Evolutionary conservation across 2,797 vertebrate genomes (phyloP).

Genomic region (Pseudochirops corinnae): DNA sequence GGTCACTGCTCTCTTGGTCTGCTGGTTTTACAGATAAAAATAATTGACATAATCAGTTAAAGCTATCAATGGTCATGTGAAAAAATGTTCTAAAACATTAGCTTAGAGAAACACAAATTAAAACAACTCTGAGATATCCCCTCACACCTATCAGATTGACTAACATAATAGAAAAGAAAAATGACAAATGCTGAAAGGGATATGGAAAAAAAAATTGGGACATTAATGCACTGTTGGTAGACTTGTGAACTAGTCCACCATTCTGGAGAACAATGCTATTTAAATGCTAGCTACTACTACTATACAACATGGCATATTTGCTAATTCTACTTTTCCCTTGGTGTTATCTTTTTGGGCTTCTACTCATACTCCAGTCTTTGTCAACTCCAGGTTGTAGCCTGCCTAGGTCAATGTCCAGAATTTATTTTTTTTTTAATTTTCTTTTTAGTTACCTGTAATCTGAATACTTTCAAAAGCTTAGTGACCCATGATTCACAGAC

Average conservation of each 20-base stretch:
- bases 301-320: neutral
- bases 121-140: neutral
- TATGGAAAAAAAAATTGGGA: neutral
- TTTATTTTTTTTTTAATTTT: neutral
- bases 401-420: neutral
- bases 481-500: neutral
- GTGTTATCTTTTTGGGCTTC: neutral
- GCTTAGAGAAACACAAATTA: neutral
- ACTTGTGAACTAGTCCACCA: neutral
- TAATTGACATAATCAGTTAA: neutral
- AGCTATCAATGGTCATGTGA: neutral
- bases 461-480: neutral
- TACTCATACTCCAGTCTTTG: neutral
- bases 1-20: neutral
- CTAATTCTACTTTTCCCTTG: neutral
- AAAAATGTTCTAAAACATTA: neutral
- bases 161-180: neutral
- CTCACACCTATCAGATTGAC: neutral
- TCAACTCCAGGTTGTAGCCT: neutral
- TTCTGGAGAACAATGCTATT: neutral
- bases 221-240: neutral
- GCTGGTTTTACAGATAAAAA: neutral
- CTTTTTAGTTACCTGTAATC: neutral
- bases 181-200: neutral
- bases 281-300: neutral